Base-by-base conservation (phyloP, 2,888 invertebrate species). In the Hecatera dysodea region DNA sequence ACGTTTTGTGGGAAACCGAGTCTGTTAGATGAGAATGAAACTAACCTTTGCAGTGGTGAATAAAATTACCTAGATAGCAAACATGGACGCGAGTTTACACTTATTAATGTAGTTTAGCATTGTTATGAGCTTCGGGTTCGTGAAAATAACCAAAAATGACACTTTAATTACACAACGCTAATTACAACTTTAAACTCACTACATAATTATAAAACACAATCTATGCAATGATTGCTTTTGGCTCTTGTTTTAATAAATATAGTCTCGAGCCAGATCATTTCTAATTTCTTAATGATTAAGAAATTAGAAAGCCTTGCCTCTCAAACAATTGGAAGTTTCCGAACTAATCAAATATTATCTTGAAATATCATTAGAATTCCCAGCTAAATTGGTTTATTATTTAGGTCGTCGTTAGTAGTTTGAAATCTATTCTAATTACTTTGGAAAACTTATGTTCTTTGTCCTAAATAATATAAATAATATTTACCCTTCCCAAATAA, bases 351-450 rank as follows among this genome's bases (percentile, higher is more conserved):
- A 39, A 48, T 27, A n/a, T 5, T 15, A 36, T 12, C 8, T 48
- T 27, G 36, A 17, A 66, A 48, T 61, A 27, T 61, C 46, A 60
- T 15, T 8, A 9, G 33, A 19, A 60, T 48, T n/a, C 39, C 17
- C 8, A n/a, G 62, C n/a, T 39, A 62, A 50, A 66, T 62, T 62
- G 27, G 27, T 24, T 39, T 27, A 48, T 39, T 61, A n/a, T 24
- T 65, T 36, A 12, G 17, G n/a, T 24, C n/a, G 15, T 36, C 2
- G 12, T 1, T 17, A n/a, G 11, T 27, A 61, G 48, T 61, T 50
- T 66, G 17, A 22, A 39, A n/a, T 46, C 46, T n/a, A 24, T 24
- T 17, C 15, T 24, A 46, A 65, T 56, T 56, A 29, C 19, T 44
- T 64, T 22, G 5, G 4, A 29, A 19, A 65, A 42, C 63, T 22